Evolutionary conservation across 2,113 vertebrate species (phyloP).

Genomic region (Neomonachus schauinslandi): DNA sequence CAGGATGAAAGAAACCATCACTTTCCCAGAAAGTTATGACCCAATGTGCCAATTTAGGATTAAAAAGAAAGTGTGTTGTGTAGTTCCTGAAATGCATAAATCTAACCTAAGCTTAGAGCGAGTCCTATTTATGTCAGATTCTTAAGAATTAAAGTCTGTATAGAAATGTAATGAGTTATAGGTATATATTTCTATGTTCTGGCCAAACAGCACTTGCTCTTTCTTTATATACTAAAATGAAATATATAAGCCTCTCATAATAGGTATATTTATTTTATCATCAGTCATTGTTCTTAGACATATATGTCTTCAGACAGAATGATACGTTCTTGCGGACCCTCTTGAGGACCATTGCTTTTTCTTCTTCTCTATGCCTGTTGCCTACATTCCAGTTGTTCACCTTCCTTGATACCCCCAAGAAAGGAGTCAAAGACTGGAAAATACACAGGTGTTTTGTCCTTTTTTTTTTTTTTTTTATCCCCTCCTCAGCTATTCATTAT

Average conservation of each 20-base stretch:
- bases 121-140: background rate
- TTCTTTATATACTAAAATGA: background rate
- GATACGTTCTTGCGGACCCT: background rate
- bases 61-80: background rate
- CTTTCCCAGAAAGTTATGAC: background rate
- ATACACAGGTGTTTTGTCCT: conserved; percentile 80
- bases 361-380: conserved; percentile 16
- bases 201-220: background rate
- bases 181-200: background rate
- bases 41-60: background rate
- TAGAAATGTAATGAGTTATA: background rate
- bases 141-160: background rate
- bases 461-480: conserved; percentile 26
- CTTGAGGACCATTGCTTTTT: conserved; percentile 2
- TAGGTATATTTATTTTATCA: background rate
- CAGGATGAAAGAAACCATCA: background rate
- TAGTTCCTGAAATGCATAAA: background rate
- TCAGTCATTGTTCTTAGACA: background rate
- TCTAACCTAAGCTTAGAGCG: background rate
- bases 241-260: background rate
- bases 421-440: conserved; percentile 63
- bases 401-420: conserved; percentile 48
- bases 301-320: background rate
- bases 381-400: conserved; percentile 31
- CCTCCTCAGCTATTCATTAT: conserved; percentile 84